Conservation (phyloP, 2,797 vertebrate species). For the Sylvilagus floridanus region DNA sequence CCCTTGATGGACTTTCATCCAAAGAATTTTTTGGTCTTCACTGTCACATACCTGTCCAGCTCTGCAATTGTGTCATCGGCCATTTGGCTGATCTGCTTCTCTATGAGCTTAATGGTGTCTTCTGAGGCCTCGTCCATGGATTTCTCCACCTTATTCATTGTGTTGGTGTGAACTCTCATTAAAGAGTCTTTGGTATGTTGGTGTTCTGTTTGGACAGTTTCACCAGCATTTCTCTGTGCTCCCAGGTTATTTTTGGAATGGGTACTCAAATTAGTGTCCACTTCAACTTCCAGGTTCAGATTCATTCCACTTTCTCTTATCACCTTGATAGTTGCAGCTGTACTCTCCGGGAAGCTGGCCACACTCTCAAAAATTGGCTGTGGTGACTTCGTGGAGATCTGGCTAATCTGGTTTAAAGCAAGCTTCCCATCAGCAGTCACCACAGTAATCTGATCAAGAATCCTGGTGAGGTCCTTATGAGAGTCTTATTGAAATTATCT, state of each 20-base stretch:
- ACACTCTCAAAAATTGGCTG: slow-evolving; percentile 96
- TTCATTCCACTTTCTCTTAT: no score
- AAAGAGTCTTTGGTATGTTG: slow-evolving; percentile 97
- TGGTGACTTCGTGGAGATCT: slow-evolving; percentile 96
- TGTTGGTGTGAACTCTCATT: slow-evolving; percentile 91
- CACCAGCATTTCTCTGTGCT: slow-evolving; percentile 94
- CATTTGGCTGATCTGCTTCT: slow-evolving; percentile 99
- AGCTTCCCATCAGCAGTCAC: slow-evolving; percentile 94
- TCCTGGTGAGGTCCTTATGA: no score
- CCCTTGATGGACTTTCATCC: slow-evolving; percentile 85
- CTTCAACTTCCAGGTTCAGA: no score
- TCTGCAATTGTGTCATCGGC: slow-evolving; percentile 89
- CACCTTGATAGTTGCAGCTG: no score
- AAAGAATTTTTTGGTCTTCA: slow-evolving; percentile 96
- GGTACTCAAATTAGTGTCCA: no score
- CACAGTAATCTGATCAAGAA: slow-evolving; percentile 94
- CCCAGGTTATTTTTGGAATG: slow-evolving; percentile 92
- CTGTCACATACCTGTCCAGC: slow-evolving; percentile 94
- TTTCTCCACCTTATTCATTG: slow-evolving; percentile 92
- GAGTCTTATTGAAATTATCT: no score
- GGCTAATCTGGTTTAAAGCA: slow-evolving; percentile 97
- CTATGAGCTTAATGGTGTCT: slow-evolving; percentile 93
- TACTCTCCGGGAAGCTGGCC: slow-evolving; percentile 72
- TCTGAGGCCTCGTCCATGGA: slow-evolving; percentile 93
- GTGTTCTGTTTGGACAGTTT: slow-evolving; percentile 95